Conservation (phyloP, 35 echinoderm and acorn worm genomes). For the Apostichopus japonicus region DNA sequence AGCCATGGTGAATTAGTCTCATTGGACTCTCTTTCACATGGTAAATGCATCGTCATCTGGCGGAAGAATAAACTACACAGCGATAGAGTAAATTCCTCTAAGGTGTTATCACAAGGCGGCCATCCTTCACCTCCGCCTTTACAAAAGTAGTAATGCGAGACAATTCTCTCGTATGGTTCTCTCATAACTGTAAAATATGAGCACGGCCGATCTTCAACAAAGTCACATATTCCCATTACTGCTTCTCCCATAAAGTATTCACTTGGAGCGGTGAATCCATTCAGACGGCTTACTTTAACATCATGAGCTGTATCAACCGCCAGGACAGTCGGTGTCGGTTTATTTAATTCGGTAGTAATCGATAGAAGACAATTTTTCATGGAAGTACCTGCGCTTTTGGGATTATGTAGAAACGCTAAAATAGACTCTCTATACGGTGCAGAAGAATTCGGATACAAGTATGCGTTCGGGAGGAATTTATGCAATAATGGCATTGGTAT, state of each 20-base stretch:
- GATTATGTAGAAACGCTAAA: background rate
- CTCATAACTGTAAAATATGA: slow-evolving; percentile 40
- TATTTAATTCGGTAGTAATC: background rate
- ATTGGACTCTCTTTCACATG: background rate
- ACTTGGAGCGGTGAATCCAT: background rate
- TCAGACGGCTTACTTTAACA: background rate
- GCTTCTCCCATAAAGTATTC: slow-evolving; percentile 28
- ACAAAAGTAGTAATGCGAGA: slow-evolving; percentile 39
- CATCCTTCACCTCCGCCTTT: slow-evolving; percentile 28
- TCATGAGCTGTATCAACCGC: background rate
- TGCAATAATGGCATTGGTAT: background rate
- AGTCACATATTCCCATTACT: slow-evolving; percentile 38
- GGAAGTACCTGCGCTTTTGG: background rate
- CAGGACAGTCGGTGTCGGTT: background rate
- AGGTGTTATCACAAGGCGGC: background rate
- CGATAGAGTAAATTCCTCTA: slow-evolving; percentile 15
- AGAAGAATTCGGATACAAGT: background rate
- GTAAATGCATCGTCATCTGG: slow-evolving; percentile 11
- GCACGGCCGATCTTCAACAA: background rate
- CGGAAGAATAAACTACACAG: slow-evolving; percentile 42
- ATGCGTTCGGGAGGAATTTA: background rate
- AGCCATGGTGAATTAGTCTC: background rate
- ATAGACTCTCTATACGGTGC: background rate
- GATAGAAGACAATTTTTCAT: slow-evolving; percentile 18
- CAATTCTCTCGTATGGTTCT: slow-evolving; percentile 34